Conservation (phyloP, 2,113 vertebrate species). For the Ursus arctos region DNA sequence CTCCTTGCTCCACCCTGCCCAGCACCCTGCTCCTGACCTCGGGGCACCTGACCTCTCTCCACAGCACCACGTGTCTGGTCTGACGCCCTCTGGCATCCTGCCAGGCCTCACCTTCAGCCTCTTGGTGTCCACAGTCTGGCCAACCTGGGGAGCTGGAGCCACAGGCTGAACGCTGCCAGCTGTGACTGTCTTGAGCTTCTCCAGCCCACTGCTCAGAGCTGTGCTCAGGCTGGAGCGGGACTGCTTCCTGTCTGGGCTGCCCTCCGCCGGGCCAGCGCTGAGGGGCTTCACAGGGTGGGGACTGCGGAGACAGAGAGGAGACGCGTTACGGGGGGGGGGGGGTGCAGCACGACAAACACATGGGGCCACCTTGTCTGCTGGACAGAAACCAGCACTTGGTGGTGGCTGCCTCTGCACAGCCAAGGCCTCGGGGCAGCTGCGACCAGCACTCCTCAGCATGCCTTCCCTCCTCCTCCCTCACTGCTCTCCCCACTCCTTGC, state of each 20-base stretch:
- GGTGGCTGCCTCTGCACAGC: no score
- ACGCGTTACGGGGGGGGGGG: background rate
- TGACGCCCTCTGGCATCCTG: background rate
- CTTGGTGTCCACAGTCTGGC: slow-evolving; percentile 86
- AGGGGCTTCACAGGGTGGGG: slow-evolving; percentile 97
- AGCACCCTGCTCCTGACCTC: background rate
- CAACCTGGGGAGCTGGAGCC: slow-evolving; percentile 82
- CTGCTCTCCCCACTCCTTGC: background rate
- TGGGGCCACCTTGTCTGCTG: background rate
- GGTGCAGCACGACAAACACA: background rate
- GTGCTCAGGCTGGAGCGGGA: slow-evolving; percentile 87
- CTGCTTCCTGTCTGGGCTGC: slow-evolving; percentile 87
- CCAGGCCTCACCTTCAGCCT: slow-evolving; percentile 89
- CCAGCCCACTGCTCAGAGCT: slow-evolving; percentile 91
- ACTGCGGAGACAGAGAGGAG: slow-evolving; percentile 83
- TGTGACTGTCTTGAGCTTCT: slow-evolving; percentile 92
- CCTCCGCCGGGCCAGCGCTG: slow-evolving; percentile 82
- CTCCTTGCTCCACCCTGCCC: background rate
- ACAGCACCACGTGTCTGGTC: background rate
- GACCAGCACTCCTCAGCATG: background rate
- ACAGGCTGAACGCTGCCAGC: slow-evolving; percentile 85
- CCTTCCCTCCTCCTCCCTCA: background rate
- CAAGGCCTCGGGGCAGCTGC: background rate
- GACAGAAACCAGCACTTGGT: background rate
- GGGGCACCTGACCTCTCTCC: background rate